Evolutionary conservation across 2,797 vertebrate species (phyloP), one percentile per base, ranked within the genome.

Genomic region (Acrocephalus scirpaceus): DNA sequence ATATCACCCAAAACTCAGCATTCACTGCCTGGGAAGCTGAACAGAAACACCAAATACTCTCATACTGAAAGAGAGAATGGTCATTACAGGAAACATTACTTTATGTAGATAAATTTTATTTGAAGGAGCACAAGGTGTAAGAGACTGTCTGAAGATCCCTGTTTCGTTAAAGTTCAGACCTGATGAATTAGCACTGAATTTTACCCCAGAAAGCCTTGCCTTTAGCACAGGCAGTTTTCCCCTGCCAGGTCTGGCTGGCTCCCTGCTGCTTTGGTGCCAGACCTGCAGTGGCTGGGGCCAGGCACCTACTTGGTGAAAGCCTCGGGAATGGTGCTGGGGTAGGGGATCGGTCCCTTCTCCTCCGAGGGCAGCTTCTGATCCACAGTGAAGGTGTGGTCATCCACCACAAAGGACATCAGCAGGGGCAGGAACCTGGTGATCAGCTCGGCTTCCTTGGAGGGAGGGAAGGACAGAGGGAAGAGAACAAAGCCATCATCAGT

Each of bases 381-480:
- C 9, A 99, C 98, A 0, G 95, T 99, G 97, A 98, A 99, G 0
- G 98, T 99, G 92, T 99, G 98, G 94, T 99, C 99, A 5, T 99
- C 99, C 70, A 99, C 99, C 95, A 99, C 98, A 20, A 99, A 98
- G 11, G 99, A 99, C 99, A 99, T 99, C 98, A 99, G 98, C 87
- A 98, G 98, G 0, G 99, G 99, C 91, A 99, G 97, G 97, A 99
- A 99, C 92, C 98, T 99, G 2, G 99, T 99, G 96, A 99, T 98
- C 62, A 99, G 96, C 86, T 99, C 99, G 29, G 97, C 84, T 87
- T 99, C 99, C 99, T 99, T 77, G 38, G 11, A 61, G n/a, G 9
- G 36, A 62, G 6, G 51, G n/a, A 83, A 60, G 72, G 71, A 88
- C 26, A 91, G 16, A 50, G 54, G 61, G 50, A 51, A 54, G 57